Conservation (phyloP, 2,888 invertebrate genomes). For the Drosophila kokeensis region DNA sequence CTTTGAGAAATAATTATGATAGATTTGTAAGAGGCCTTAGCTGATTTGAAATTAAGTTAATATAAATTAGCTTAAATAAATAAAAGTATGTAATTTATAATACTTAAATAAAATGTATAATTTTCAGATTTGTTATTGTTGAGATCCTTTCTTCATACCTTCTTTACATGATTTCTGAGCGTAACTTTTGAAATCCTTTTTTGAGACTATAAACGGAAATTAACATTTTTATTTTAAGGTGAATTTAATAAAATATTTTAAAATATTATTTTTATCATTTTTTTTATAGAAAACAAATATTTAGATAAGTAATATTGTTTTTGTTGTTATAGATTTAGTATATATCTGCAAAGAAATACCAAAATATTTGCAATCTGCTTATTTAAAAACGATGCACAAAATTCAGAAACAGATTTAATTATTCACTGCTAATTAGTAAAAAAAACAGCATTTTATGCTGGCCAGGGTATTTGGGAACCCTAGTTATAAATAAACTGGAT, state of each 20-base stretch:
- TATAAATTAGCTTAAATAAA: neutral
- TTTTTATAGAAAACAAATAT: neutral
- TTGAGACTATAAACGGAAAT: neutral
- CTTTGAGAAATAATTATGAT: neutral
- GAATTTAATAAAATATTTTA: neutral
- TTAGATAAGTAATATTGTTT: no score
- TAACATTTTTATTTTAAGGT: neutral
- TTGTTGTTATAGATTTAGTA: no score
- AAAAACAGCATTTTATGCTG: neutral
- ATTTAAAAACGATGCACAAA: neutral
- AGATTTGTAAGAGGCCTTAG: neutral
- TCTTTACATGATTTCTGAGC: neutral
- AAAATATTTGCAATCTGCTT: neutral
- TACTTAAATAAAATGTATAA: neutral
- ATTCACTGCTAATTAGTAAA: neutral
- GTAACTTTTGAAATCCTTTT: neutral
- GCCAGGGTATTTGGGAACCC: neutral
- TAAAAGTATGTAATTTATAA: neutral
- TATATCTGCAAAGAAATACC: neutral
- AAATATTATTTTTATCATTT: neutral
- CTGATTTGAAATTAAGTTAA: no score
- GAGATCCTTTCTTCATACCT: accelerated
- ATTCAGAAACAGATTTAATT: neutral
- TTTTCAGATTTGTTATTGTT: neutral
- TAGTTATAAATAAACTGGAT: neutral